Conservation (phyloP, 2,797 vertebrate species). For the Pipistrellus pygmaeus region DNA sequence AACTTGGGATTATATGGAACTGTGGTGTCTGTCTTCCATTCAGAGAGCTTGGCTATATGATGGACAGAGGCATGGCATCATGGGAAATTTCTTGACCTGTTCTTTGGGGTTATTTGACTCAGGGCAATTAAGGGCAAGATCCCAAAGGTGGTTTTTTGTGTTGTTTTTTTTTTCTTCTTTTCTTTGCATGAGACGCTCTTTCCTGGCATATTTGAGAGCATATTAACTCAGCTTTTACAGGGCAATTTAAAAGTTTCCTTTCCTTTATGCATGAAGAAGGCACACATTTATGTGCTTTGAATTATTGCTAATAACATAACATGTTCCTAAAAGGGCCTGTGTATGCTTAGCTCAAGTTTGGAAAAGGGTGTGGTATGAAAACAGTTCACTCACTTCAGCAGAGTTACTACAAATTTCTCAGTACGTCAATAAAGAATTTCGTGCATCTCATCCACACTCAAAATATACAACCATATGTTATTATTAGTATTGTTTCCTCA, state of each 20-base stretch:
- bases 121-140: slow-evolving; percentile 24
- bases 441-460: neutral
- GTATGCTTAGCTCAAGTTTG: slow-evolving; percentile 58
- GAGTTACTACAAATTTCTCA: slow-evolving; percentile 44
- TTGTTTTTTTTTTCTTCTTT: neutral
- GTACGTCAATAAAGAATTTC: slow-evolving; percentile 64
- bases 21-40: neutral
- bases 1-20: neutral
- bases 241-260: slow-evolving; percentile 70
- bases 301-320: slow-evolving; percentile 53
- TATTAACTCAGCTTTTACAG: slow-evolving; percentile 70
- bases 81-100: slow-evolving; percentile 29
- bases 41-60: neutral
- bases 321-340: slow-evolving; percentile 38
- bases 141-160: neutral
- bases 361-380: slow-evolving; percentile 57
- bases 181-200: slow-evolving; percentile 60
- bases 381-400: slow-evolving; percentile 30
- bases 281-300: slow-evolving; percentile 59
- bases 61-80: neutral
- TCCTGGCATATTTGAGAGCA: slow-evolving; percentile 51
- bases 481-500: slow-evolving; percentile 66
- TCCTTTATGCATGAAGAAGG: slow-evolving; percentile 63
- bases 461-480: slow-evolving; percentile 62
- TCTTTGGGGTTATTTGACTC: slow-evolving; percentile 40